These are phyloP conservation scores for Urophycis tenuis DNA, from an alignment of 2,797 vertebrate genomes.

Conservation along the genomic window DNA sequence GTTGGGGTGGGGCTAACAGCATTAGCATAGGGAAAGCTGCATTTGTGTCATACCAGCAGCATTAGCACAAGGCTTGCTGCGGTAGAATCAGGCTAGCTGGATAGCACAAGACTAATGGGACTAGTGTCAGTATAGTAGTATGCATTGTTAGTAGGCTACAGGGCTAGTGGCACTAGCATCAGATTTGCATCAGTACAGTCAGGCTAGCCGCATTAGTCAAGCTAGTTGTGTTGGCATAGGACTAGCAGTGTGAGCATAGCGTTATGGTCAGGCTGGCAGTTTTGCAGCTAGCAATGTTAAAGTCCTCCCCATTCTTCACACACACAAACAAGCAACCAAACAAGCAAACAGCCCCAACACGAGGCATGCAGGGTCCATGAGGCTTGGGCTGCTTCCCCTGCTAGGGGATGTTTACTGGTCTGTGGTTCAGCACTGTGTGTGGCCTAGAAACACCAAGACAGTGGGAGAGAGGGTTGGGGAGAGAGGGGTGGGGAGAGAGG, in stretches of 20 bases:
- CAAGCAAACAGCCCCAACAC: neutral
- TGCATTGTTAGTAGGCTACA: no score
- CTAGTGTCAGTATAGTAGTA: neutral
- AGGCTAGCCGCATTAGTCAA: neutral
- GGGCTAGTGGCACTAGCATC: no score
- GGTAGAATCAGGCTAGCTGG: neutral
- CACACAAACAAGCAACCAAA: neutral
- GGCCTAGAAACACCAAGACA: no score
- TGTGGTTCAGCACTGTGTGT: neutral
- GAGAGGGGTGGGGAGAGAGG: no score
- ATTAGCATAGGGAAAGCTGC: neutral
- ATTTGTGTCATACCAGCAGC: neutral
- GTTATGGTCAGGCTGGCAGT: no score
- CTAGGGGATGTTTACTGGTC: neutral
- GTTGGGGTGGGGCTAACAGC: neutral
- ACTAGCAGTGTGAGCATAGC: neutral
- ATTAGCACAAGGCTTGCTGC: neutral
- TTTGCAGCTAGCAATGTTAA: no score
- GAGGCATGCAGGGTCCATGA: neutral
- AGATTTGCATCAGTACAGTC: neutral
- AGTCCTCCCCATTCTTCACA: neutral
- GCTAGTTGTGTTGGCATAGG: neutral
- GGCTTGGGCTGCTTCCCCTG: neutral
- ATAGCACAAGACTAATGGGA: neutral
- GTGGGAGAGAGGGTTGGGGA: no score